Evolutionary conservation across 2,797 vertebrate species (phyloP).

Genomic region (Typhlichthys eigenmanni): DNA sequence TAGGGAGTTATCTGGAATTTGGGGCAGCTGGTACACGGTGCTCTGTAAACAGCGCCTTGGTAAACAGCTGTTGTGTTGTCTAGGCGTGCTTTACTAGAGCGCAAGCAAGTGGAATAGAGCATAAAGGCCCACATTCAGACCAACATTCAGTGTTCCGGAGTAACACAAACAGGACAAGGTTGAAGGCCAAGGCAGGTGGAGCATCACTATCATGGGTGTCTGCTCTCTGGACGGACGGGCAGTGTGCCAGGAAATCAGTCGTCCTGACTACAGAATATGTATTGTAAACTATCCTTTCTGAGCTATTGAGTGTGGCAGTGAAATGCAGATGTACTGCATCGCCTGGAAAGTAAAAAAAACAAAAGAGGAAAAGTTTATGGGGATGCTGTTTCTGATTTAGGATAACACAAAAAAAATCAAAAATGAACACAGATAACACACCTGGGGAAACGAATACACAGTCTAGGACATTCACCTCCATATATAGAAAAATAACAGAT

Average conservation of each 20-base stretch:
- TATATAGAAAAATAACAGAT: constrained; percentile 3
- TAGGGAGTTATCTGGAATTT: constrained; percentile 28
- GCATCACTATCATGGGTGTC: constrained; percentile 16
- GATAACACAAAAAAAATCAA: constrained; percentile 28
- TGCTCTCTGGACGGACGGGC: constrained; percentile 4
- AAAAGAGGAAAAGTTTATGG: constrained; percentile 25
- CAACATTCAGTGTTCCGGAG: constrained; percentile 1
- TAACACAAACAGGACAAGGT: constrained; percentile 39
- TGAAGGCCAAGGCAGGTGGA: constrained; percentile 1
- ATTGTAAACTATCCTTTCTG: constrained; percentile 7
- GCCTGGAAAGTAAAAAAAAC: constrained; percentile 22
- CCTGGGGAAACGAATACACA: constrained; percentile 7
- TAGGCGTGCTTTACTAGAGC: not conserved
- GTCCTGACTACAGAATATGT: constrained; percentile 31
- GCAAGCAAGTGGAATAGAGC: constrained; percentile 1
- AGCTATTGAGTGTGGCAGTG: constrained; percentile 5
- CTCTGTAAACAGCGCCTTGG: constrained; percentile 25
- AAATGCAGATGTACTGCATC: constrained; percentile 14
- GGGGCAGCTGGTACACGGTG: constrained; percentile 15
- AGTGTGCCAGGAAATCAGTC: constrained; percentile 34
- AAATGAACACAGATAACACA: constrained; percentile 1
- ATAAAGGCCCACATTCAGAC: not conserved
- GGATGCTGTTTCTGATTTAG: constrained; percentile 28
- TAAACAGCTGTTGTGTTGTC: not conserved
- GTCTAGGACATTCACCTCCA: not conserved